Percentiles rank a stretch among this genome's conserved stretches.
Evolutionary conservation across 2,113 vertebrate species (phyloP).

Genomic region (Tor tambroides): DNA sequence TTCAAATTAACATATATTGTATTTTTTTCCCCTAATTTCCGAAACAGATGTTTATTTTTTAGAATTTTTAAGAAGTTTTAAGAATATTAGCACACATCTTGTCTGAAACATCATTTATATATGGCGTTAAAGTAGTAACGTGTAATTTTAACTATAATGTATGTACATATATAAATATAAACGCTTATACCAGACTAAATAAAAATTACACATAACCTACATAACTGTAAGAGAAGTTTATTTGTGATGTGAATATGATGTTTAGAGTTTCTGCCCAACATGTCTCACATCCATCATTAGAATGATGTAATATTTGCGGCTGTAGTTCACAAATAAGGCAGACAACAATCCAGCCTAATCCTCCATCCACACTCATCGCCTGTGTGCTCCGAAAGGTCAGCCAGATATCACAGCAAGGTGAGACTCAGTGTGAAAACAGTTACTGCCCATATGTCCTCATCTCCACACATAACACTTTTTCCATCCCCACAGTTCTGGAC

Average conservation of each 20-base stretch:
- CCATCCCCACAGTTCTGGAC: not conserved
- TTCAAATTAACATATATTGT: not conserved
- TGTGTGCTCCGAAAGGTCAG: slow-evolving; percentile 47
- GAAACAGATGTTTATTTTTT: not conserved
- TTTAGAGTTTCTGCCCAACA: not conserved
- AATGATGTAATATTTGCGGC: not conserved
- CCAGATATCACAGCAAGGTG: slow-evolving; percentile 43
- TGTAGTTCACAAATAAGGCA: not conserved
- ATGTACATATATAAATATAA: no score
- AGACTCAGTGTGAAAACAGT: slow-evolving; percentile 32
- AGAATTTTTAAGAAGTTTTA: no score
- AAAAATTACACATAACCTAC: not conserved
- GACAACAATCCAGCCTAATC: not conserved
- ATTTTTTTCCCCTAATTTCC: no score
- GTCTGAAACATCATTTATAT: not conserved
- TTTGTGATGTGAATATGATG: not conserved
- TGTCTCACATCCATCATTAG: not conserved
- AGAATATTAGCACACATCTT: not conserved
- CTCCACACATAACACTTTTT: not conserved
- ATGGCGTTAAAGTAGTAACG: not conserved
- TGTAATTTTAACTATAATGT: not conserved
- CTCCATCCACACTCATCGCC: not conserved
- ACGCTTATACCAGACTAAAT: no score
- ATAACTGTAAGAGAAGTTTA: not conserved
- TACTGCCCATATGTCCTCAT: slow-evolving; percentile 33